Base-by-base conservation (phyloP, 2,797 vertebrate species). In the Urosaurus nigricauda region DNA sequence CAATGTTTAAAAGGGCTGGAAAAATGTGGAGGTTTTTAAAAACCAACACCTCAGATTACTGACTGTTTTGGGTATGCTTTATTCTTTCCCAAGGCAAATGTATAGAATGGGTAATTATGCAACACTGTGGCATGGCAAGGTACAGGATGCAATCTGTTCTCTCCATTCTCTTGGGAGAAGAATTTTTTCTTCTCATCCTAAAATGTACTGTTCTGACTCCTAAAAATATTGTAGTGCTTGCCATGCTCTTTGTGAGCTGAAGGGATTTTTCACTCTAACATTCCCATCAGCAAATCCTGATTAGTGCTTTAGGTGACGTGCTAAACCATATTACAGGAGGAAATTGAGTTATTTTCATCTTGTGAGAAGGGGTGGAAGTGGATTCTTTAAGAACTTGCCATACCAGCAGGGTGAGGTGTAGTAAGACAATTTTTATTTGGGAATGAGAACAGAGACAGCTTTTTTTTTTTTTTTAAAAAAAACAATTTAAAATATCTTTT, bases 1-100 rank as follows among this genome's bases (percentile, higher is more conserved):
- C 91, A 63, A 92, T 0, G 32, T 91, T 68, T 95, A 94, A 93
- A 56, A 89, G 87, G 16, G 43, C n/a, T 68, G 0, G 6, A 87
- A 51, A 68, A 60, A 87, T 86, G 88, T 80, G 35, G 71, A 87
- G 84, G 40, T 84, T 88, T 90, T 51, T 78, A 79, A 83, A 92
- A 47, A 83, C 75, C 5, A 17, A 35, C 88, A 75, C 79, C 78
- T 32, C 65, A 47, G 14, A 26, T 37, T 89, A 83, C 70, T 90
- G 24, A 58, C 21, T 21, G 87, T 92, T 68, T 75, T 89, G 17
- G 40, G 37, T 35, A 65, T 19, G 63, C 88, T 68, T 19, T 83
- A 84, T 83, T 83, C 56, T 83, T 82, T 35, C 32, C 11, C 9
- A 75, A 63, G 17, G 32, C 70, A 87, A 58, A 7, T 75, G 13